phyloP scores from a whole-genome alignment of 2,113 vertebrate genomes.

The Mystacornis crossleyi region DNA sequence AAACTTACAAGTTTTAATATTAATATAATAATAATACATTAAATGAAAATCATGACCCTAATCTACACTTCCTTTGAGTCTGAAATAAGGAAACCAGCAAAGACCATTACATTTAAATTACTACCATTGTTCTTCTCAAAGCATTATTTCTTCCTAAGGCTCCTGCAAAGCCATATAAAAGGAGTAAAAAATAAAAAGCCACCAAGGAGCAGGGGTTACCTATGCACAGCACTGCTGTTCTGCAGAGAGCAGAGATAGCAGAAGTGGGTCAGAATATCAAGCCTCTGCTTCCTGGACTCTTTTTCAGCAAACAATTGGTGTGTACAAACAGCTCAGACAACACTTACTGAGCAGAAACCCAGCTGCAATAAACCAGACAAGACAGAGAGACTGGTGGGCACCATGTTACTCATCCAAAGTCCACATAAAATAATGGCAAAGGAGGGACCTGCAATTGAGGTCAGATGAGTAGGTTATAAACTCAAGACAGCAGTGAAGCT shows the following conservation, averaged over 20 bases:
- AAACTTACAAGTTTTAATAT: no score
- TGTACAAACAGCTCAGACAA: not conserved
- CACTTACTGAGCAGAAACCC: not conserved
- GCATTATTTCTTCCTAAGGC: not conserved
- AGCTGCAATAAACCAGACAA: not conserved
- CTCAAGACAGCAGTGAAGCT: not conserved
- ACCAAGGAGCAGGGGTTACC: not conserved
- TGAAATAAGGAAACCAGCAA: slow-evolving; percentile 4
- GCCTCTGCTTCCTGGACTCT: not conserved
- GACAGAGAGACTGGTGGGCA: not conserved
- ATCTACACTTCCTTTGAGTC: not conserved
- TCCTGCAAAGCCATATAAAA: not conserved
- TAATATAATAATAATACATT: not conserved
- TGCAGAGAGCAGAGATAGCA: not conserved
- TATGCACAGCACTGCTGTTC: not conserved
- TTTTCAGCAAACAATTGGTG: not conserved
- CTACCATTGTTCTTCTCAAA: not conserved
- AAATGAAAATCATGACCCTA: not conserved
- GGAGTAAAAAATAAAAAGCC: not conserved
- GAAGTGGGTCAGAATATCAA: not conserved
- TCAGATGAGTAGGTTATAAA: not conserved
- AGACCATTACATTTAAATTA: not conserved
- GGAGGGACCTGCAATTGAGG: not conserved
- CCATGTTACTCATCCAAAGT: not conserved
- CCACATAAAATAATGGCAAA: not conserved